Evolutionary conservation across 2,113 vertebrate genomes (phyloP), one percentile per base, ranked within the genome.

Genomic region (Alouatta palliata): DNA sequence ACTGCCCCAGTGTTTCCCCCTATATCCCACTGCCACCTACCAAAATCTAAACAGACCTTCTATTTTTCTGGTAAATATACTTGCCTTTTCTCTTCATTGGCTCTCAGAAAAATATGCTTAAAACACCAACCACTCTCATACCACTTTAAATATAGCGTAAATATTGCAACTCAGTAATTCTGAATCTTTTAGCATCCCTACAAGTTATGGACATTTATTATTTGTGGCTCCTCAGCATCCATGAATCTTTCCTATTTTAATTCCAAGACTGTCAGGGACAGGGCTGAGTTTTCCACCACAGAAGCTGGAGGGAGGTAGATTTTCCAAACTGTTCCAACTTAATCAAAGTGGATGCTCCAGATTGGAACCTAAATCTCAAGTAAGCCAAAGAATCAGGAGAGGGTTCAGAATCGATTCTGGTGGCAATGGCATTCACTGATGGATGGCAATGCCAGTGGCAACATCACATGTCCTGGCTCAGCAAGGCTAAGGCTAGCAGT

Each of bases 31-130:
- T 37, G 27, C 20, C 13, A 66, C 64, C 25, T 64, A 64, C 43
- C 54, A 70, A 95, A 92, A 86, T 35, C 37, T 45, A 81, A 11
- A 52, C 30, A 68, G 13, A 68, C 13, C 32, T 87, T 87, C 45
- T 23, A 19, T 82, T 91, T 96, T 88, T 75, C 54, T 80, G 76
- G n/a, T 20, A 95, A 94, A 91, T 89, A 54, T 40, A 35, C 35
- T 88, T 66, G 8, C 9, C 64, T 85, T 81, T 37, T 64, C 61
- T 73, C 70, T 95, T 88, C 40, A 49, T 23, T 77, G 58, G 37
- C 1, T 86, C 37, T 91, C 45, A 79, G 87, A 75, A 91, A 64
- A 88, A 83, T 43, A 89, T 54, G 82, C 12, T 58, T 91, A 73
- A 58, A 90, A 90, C 8, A 81, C 25, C 52, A 91, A 64, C 8